Percentiles rank a stretch among this genome's conserved stretches.
Evolutionary conservation across 2,113 vertebrate genomes (phyloP).

Genomic region (Australoheros scitulus): DNA sequence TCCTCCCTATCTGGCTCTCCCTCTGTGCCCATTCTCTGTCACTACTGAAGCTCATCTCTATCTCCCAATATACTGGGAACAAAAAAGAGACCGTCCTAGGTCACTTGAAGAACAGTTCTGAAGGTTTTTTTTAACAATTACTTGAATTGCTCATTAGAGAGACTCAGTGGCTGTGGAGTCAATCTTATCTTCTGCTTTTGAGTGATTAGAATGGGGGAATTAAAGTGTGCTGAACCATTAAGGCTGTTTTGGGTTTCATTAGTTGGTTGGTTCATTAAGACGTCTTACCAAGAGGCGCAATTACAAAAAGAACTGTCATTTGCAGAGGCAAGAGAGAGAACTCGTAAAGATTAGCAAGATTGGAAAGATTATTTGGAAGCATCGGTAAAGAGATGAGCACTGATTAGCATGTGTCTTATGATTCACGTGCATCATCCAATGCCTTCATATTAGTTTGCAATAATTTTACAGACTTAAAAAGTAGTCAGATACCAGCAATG

Average conservation of each 20-base stretch:
- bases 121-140: slow-evolving; percentile 23
- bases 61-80: neutral
- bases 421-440: neutral
- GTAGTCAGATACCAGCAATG: neutral
- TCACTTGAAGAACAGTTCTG: slow-evolving; percentile 9
- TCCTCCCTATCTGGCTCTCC: neutral
- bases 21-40: neutral
- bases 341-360: slow-evolving; percentile 2
- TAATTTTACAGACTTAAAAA: neutral
- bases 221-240: slow-evolving; percentile 27
- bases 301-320: slow-evolving; percentile 9
- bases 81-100: neutral
- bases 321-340: neutral
- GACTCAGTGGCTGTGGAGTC: slow-evolving; percentile 13
- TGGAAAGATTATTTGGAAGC: neutral
- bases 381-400: neutral
- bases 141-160: slow-evolving; percentile 38
- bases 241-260: slow-evolving; percentile 35
- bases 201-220: slow-evolving; percentile 39
- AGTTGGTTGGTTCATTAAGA: slow-evolving; percentile 2
- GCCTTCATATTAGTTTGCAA: neutral
- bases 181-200: slow-evolving; percentile 43
- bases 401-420: neutral
- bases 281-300: neutral
- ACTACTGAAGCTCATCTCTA: neutral